Evolutionary conservation across 2,797 vertebrate species (phyloP), one percentile per base, ranked within the genome.

Genomic region (Pachyuromys duprasi): DNA sequence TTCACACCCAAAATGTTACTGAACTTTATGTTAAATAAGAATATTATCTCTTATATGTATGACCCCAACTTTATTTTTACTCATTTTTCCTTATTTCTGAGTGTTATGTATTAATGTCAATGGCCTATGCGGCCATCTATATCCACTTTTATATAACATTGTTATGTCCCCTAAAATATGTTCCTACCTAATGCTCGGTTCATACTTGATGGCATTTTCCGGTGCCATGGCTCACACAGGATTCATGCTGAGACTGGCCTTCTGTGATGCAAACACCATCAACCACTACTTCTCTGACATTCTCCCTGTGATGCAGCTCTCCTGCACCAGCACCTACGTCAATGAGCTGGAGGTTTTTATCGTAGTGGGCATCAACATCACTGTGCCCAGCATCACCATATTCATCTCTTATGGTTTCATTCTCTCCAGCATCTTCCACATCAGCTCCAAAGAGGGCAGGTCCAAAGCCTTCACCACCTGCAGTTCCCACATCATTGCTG

Each of bases 21-120:
- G 33, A 91, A 95, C 28, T 96, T 97, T 1, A 3, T 93, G 49
- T 75, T 67, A 36, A 63, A 79, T 3, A 88, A 88, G 5, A 97
- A 97, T 53, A 79, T 90, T n/a, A 97, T 98, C 39, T 98, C 95
- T 39, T 97, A 95, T 7, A 24, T 1, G 97, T 57, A 94, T 97
- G 67, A 69, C 91, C n/a, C 1, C 97, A 98, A 13, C 57, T 98
- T 12, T 97, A 88, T 33, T 96, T 97, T 6, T 49, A 67, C 2
- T 67, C 67, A n/a, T 93, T 94, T 15, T 96, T 98, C 81, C 22
- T 57, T 6, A 95, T 91, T 86, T 95, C 94, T 67, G 98, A 98
- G 36, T 89, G 93, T 39, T 95, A 87, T 28, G 5, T 74, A 26
- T 42, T 87, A 72, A 87, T 74, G 69, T 74, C 69, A 7, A 87